Percentiles rank a stretch among this genome's conserved stretches.
Conservation (phyloP, 2,797 vertebrate genomes). For the Pangasius sanitwongsei region DNA sequence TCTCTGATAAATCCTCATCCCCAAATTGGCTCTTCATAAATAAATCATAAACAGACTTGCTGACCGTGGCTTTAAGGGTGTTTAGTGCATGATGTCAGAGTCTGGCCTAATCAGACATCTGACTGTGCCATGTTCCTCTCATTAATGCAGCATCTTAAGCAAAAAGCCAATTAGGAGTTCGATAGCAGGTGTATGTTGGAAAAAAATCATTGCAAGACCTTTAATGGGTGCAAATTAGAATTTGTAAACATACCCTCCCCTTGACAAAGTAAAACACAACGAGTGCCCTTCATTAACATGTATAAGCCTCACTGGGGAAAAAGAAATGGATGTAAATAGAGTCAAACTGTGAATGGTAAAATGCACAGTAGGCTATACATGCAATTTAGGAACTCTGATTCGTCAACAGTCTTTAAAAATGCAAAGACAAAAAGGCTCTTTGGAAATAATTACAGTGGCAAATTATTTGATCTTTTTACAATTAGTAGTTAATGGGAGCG, state of each 20-base stretch:
- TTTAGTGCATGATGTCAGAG: slow-evolving; percentile 21
- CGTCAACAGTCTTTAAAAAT: slow-evolving; percentile 15
- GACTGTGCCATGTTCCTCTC: slow-evolving; percentile 51
- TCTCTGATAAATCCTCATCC: slow-evolving; percentile 21
- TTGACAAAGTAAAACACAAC: slow-evolving; percentile 62
- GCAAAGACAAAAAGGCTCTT: slow-evolving; percentile 1
- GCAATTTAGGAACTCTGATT: slow-evolving; percentile 19
- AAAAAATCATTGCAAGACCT: slow-evolving; percentile 56
- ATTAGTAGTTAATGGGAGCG: slow-evolving; percentile 64
- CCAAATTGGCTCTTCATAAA: slow-evolving; percentile 19
- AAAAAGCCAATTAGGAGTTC: slow-evolving; percentile 61
- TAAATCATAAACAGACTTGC: slow-evolving; percentile 23
- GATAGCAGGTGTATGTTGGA: slow-evolving; percentile 62
- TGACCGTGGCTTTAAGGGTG: slow-evolving; percentile 36
- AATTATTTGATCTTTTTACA: slow-evolving; percentile 62
- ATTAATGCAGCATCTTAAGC: slow-evolving; percentile 66
- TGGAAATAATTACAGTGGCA: slow-evolving; percentile 41
- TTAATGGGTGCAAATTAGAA: slow-evolving; percentile 71
- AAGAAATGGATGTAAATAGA: slow-evolving; percentile 28
- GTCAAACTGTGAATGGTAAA: slow-evolving; percentile 18
- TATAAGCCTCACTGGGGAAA: slow-evolving; percentile 57
- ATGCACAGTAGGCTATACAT: slow-evolving; percentile 1
- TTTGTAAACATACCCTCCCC: slow-evolving; percentile 68
- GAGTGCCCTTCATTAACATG: slow-evolving; percentile 61
- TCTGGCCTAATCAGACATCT: slow-evolving; percentile 19